Percentiles rank a stretch among this genome's conserved stretches.
These are phyloP conservation scores for Drosophila meridionalis DNA, from an alignment of 2,888 invertebrate species.

Conservation along the genomic window DNA sequence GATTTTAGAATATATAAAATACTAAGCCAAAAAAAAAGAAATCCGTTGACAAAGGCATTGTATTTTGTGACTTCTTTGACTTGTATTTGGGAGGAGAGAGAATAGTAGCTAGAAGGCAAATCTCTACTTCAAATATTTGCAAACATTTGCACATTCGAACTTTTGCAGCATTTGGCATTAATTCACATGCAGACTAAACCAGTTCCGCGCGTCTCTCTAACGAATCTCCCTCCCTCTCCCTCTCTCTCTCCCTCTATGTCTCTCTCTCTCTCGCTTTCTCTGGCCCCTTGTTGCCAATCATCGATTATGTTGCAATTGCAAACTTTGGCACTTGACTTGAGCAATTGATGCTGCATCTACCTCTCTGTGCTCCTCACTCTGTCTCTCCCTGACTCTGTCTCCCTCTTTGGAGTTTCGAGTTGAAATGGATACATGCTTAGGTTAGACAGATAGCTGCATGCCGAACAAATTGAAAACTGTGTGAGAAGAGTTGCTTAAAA, in stretches of 20 bases:
- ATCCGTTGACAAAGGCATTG: background rate
- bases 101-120: background rate
- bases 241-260: too few species aligned
- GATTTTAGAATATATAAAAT: background rate
- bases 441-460: slow-evolving; percentile 44
- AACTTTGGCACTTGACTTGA: slow-evolving; percentile 54
- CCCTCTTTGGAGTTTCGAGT: slow-evolving; percentile 8
- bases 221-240: background rate
- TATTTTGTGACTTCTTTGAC: background rate
- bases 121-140: slow-evolving; percentile 11
- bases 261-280: background rate
- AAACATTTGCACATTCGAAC: slow-evolving; percentile 20
- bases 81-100: background rate
- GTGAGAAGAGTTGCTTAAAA: slow-evolving; percentile 35
- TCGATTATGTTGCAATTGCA: slow-evolving; percentile 49
- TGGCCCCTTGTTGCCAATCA: slow-evolving; percentile 29
- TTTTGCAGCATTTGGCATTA: slow-evolving; percentile 11
- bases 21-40: background rate
- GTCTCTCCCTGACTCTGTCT: background rate
- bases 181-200: slow-evolving; percentile 1
- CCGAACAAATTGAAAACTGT: slow-evolving; percentile 51
- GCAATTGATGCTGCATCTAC: slow-evolving; percentile 43
- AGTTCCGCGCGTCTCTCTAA: background rate
- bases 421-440: slow-evolving; percentile 35
- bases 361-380: background rate